Evolutionary conservation across 2,113 vertebrate species (phyloP).

Genomic region (Aegypius monachus): DNA sequence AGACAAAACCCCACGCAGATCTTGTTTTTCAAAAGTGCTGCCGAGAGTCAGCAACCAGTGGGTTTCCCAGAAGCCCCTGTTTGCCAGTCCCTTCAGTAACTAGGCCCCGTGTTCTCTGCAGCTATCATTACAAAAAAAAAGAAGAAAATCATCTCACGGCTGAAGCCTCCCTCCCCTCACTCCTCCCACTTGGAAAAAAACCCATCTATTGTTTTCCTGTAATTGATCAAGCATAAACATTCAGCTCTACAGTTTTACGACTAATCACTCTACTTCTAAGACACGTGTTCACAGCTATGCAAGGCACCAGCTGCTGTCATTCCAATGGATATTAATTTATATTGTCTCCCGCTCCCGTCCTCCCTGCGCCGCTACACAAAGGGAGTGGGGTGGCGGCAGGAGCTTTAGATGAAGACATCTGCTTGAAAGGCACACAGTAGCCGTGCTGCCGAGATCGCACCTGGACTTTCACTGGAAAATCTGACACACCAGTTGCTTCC

Average conservation of each 20-base stretch:
- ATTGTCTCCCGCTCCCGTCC: slow-evolving; percentile 70
- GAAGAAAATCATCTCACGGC: neutral
- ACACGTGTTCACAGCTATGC: slow-evolving; percentile 70
- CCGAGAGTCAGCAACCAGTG: neutral
- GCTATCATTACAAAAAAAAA: neutral
- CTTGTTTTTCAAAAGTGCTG: neutral
- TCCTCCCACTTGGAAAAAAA: slow-evolving; percentile 1
- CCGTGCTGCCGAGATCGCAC: slow-evolving; percentile 52
- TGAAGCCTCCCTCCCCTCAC: slow-evolving; percentile 1
- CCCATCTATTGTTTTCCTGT: slow-evolving; percentile 36
- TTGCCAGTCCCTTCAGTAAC: neutral
- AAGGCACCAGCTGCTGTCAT: slow-evolving; percentile 78
- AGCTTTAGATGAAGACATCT: slow-evolving; percentile 71
- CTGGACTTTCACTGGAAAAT: slow-evolving; percentile 65
- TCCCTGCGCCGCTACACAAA: slow-evolving; percentile 32
- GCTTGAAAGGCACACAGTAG: slow-evolving; percentile 64
- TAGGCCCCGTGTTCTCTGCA: neutral
- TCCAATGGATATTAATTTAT: slow-evolving; percentile 80
- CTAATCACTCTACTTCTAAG: slow-evolving; percentile 72
- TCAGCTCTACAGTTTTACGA: slow-evolving; percentile 38
- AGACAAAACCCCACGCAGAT: neutral
- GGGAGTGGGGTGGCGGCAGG: slow-evolving; percentile 47
- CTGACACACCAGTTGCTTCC: slow-evolving; percentile 61
- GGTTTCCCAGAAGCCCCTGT: neutral
- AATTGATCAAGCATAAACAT: slow-evolving; percentile 62